Conservation (phyloP, 2,888 invertebrate genomes). For the Empis livida region DNA sequence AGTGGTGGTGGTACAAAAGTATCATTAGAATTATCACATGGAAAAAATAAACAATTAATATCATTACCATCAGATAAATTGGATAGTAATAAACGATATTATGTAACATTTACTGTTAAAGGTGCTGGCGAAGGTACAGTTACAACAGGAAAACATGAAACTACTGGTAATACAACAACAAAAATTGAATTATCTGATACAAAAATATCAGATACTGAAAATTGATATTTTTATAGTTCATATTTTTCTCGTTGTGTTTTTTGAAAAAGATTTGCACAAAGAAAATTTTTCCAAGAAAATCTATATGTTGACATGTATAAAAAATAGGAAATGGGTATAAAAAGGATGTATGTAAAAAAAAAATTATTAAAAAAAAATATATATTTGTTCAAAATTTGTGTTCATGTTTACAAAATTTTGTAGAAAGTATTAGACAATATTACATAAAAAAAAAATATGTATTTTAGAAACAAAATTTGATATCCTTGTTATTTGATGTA, state of each 20-base stretch:
- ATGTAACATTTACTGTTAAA: slow-evolving; percentile 84
- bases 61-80: slow-evolving; percentile 75
- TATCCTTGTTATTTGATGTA: no score
- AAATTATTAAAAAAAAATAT: no score
- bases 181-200: slow-evolving; percentile 7
- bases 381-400: no score
- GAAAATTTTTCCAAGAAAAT: no score
- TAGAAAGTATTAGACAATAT: no score
- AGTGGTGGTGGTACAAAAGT: slow-evolving; percentile 39
- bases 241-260: neutral
- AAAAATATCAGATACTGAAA: slow-evolving; percentile 11
- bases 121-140: slow-evolving; percentile 34
- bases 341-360: no score
- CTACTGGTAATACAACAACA: slow-evolving; percentile 1
- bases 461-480: no score
- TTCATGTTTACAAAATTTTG: no score
- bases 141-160: slow-evolving; percentile 11
- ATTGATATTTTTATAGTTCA: neutral
- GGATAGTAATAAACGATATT: slow-evolving; percentile 81
- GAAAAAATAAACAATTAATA: slow-evolving; percentile 72
- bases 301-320: no score
- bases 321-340: no score
- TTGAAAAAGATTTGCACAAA: no score
- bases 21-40: slow-evolving; percentile 70
- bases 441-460: no score